Base-by-base conservation (phyloP, 2,113 vertebrate species). In the Brachyistius frenatus region DNA sequence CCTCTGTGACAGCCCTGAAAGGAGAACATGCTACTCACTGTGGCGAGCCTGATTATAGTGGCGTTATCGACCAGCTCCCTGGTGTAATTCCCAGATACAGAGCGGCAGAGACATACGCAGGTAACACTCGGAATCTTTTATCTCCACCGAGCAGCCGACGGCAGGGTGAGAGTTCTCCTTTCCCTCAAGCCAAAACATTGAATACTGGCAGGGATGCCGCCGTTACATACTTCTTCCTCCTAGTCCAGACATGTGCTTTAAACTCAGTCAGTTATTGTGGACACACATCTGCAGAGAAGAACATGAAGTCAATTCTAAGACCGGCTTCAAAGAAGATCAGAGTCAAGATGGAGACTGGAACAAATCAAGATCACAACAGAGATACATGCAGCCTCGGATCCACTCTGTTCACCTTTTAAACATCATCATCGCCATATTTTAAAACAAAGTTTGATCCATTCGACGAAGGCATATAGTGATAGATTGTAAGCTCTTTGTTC, bases 41-140 rank as follows among this genome's bases (percentile, higher is more conserved):
- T 90, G 92, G 90, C 84, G 83, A 89, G 88, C 86, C 93, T 94
- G 94, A 95, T 95, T 95, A 93, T 89, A 90, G 85, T 78, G 73
- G 86, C 84, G 89, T 94, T 95, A 95, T 95, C 94, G 91, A 94
- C 88, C 84, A 56, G 81, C 90, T 94, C 93, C 93, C 89, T 67
- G 79, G 88, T 94, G 93, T 94, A 94, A 94, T 93, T 94, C 91
- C 73, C 80, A 84, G 90, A 92, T 92, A 91, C 73, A 90, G 89
- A 79, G 84, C 60, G 30, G 76, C 69, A 55, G 64, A 87, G 70
- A 82, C 84, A 89, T 89, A 88, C 79, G 55, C 72, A 86, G 81
- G 88, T 76, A 86, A 89, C 79, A 83, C 77, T 73, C 73, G 3
- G 88, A 93, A 93, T 94, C 91, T 93, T 94, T 95, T 94, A 95